These are phyloP conservation scores for Acromyrmex charruanus DNA, from an alignment of 1,140 invertebrate genomes.

Conservation along the genomic window DNA sequence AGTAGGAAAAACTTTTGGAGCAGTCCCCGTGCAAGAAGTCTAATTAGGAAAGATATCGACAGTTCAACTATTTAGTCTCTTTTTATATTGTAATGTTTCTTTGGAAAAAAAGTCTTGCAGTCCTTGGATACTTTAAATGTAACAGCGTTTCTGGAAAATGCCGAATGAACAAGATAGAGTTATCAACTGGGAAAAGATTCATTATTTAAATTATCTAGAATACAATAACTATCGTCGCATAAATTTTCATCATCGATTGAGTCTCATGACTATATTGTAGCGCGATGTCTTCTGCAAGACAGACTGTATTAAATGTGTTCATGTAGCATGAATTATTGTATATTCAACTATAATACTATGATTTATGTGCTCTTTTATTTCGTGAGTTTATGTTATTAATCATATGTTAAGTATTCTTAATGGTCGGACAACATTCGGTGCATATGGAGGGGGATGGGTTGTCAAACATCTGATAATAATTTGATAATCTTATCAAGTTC, in stretches of 20 bases:
- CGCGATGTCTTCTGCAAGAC: slow-evolving; percentile 20
- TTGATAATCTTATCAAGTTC: neutral
- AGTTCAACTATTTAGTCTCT: slow-evolving; percentile 43
- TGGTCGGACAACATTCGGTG: neutral
- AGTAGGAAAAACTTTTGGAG: slow-evolving; percentile 38
- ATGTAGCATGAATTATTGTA: slow-evolving; percentile 8
- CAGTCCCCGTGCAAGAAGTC: slow-evolving; percentile 60
- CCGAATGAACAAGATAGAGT: neutral
- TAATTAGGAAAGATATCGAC: slow-evolving; percentile 80
- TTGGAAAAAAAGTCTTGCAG: neutral
- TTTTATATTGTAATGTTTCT: slow-evolving; percentile 67
- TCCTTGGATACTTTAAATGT: slow-evolving; percentile 29
- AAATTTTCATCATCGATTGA: slow-evolving; percentile 47
- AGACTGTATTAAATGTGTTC: slow-evolving; percentile 18
- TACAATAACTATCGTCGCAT: slow-evolving; percentile 40
- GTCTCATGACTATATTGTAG: slow-evolving; percentile 13
- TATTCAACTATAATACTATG: slow-evolving; percentile 8
- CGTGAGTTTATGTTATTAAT: slow-evolving; percentile 15
- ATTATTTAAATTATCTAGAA: slow-evolving; percentile 53
- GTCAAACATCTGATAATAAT: slow-evolving; percentile 14
- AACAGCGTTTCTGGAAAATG: slow-evolving; percentile 23
- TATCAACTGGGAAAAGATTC: slow-evolving; percentile 34
- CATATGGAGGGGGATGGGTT: neutral
- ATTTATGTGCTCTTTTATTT: slow-evolving; percentile 38
- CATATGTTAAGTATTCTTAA: slow-evolving; percentile 13